A percentile compares a stretch with the other conserved stretches of the same genome.
Conservation (phyloP, 2,113 vertebrate species). For the Synchiropus splendidus region DNA sequence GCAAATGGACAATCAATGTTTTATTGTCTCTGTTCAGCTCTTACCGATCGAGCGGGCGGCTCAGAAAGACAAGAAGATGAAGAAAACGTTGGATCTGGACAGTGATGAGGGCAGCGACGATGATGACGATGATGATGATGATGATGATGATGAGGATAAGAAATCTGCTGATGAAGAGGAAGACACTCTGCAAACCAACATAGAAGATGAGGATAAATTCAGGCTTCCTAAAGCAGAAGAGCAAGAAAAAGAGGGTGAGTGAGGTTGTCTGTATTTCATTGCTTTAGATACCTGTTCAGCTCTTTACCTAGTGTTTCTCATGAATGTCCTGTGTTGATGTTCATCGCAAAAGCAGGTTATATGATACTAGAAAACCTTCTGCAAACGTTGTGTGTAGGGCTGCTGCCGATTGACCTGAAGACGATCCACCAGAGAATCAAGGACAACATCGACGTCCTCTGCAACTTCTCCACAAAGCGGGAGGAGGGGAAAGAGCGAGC, state of each 20-base stretch:
- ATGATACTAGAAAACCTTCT: not conserved
- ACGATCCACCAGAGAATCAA: conserved; percentile 84
- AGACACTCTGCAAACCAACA: conserved; percentile 73
- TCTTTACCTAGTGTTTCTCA: too few relatives aligned
- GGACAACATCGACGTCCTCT: conserved; percentile 85
- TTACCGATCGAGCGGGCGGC: conserved; percentile 89
- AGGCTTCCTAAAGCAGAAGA: conserved; percentile 74
- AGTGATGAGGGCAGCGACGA: conserved; percentile 65
- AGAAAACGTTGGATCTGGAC: conserved; percentile 32
- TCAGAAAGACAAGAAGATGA: conserved; percentile 69
- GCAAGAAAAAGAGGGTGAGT: conserved; percentile 73
- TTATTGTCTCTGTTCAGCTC: conserved; percentile 65
- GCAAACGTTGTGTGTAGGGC: conserved; percentile 42
- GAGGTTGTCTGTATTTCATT: not conserved
- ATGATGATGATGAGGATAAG: conserved; percentile 6
- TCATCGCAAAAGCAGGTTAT: not conserved
- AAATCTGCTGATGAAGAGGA: conserved; percentile 52
- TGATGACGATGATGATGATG: conserved; percentile 50
- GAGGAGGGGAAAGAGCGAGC: conserved; percentile 75
- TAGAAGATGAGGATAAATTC: conserved; percentile 75
- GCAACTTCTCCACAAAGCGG: conserved; percentile 74
- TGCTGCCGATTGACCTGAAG: conserved; percentile 75
- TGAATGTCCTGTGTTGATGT: not conserved
- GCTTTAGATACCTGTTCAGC: not conserved
- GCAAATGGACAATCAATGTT: conserved; percentile 7